These are phyloP conservation scores for Centropus unirufus DNA, from an alignment of 2,113 vertebrate genomes.

Conservation along the genomic window DNA sequence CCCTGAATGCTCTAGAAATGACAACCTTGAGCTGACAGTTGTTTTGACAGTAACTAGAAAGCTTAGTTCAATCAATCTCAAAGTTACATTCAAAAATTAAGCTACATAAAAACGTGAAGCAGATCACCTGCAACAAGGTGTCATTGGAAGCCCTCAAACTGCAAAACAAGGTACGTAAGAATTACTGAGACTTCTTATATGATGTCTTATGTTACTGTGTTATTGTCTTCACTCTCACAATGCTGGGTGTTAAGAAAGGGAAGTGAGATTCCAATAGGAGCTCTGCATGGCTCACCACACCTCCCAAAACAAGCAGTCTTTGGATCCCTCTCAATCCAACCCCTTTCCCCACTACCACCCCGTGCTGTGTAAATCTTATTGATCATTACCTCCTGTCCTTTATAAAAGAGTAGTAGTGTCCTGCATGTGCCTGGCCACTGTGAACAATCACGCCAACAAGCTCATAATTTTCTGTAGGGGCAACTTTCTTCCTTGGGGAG, in stretches of 20 bases:
- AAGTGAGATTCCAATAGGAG: neutral
- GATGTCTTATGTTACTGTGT: neutral
- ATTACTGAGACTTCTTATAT: neutral
- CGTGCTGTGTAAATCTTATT: neutral
- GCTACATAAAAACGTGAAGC: neutral
- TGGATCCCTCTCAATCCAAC: neutral
- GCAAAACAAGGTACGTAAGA: neutral
- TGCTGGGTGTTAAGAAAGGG: neutral
- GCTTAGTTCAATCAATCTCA: neutral
- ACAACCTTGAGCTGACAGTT: neutral
- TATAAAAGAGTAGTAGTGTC: conserved; percentile 99
- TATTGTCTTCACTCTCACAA: neutral
- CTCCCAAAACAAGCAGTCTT: neutral
- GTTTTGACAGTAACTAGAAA: neutral
- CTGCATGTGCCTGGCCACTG: conserved; percentile 96
- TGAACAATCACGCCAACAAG: conserved; percentile 97
- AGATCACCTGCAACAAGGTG: neutral
- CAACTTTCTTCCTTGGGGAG: conserved; percentile 96
- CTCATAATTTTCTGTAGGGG: conserved; percentile 97
- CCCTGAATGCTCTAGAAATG: neutral
- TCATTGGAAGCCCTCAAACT: neutral
- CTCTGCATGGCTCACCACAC: neutral
- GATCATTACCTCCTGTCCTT: conserved; percentile 90
- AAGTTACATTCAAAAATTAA: neutral
- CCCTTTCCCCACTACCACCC: too few relatives aligned